Evolutionary conservation across 92 coral and sea anemone species (phyloP), one percentile per base, ranked within the genome.

Genomic region (Pocillopora meandrina): DNA sequence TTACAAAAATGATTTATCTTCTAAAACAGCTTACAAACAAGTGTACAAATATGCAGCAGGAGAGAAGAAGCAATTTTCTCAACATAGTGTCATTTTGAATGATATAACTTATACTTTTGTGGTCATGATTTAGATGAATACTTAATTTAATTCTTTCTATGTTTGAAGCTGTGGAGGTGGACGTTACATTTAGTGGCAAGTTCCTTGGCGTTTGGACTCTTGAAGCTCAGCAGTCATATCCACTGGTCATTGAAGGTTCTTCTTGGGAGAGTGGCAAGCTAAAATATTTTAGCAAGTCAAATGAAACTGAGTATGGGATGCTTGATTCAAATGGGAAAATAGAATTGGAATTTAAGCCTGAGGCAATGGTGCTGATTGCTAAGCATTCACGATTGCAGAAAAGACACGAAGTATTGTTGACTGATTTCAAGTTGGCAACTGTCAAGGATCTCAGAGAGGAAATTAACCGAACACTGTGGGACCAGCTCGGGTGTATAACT

Each of bases 161-260:
- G 14, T 65, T 69, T 80, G 2, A 72, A 83, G 86, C 68, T 83
- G 86, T 80, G 15, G 86, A 83, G 34, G 86, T 83, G n/a, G 86
- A 83, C 52, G 62, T 83, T 21, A 75, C 79, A 35, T 83, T 83
- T 72, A 80, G 86, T 9, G 86, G 86, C 42, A 62, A 61, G 20
- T 83, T 15, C 60, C 86, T 83, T 73, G 86, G 86, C 52, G 11
- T 73, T 19, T 83, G 86, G 86, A 12, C 56, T 12, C 72, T 72
- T 10, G 86, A 73, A 1, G 76, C 84, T 26, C 59, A 56, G 67
- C 81, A 23, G 19, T 9, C 49, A 14, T 35, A 71, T 20, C 69
- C 69, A 13, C 36, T 83, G 52, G 72, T 61, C 18, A 75, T 83
- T 18, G 74, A 73, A 20, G 86, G 86, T 19, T 72, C 72, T 12